Conservation (phyloP, 2,888 invertebrate genomes). For the Andrena dorsata region DNA sequence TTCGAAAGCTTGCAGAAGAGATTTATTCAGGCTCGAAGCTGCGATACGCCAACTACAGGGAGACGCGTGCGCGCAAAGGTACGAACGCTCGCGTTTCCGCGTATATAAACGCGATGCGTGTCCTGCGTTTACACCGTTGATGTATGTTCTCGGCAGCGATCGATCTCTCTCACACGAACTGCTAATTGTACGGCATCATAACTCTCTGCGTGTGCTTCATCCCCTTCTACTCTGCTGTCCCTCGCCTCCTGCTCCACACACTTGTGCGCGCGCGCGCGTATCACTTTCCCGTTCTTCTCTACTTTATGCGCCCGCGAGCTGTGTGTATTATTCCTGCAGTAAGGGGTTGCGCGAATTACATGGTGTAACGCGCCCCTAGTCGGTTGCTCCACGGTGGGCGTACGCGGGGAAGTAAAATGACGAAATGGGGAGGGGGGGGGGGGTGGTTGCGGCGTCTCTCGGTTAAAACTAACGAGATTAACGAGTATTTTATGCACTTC, state of each 20-base stretch:
- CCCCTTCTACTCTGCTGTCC: slow-evolving; percentile 31
- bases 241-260: slow-evolving; percentile 32
- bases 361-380: slow-evolving; percentile 31
- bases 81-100: slow-evolving; percentile 59
- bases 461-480: no score
- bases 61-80: slow-evolving; percentile 50
- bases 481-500: no score
- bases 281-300: slow-evolving; percentile 53
- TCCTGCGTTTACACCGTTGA: slow-evolving; percentile 82
- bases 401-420: slow-evolving; percentile 41
- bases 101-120: slow-evolving; percentile 76
- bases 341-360: slow-evolving; percentile 41
- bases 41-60: slow-evolving; percentile 6
- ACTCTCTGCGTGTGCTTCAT: slow-evolving; percentile 78
- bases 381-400: slow-evolving; percentile 32
- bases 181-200: slow-evolving; percentile 85
- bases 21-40: slow-evolving; percentile 1
- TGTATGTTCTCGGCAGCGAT: slow-evolving; percentile 84
- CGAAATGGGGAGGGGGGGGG: no score
- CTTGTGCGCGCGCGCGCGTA: slow-evolving; percentile 29
- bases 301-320: slow-evolving; percentile 51
- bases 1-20: neutral
- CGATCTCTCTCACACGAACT: slow-evolving; percentile 85
- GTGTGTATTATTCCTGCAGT: slow-evolving; percentile 55
- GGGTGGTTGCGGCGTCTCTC: neutral